A percentile compares a stretch with the other conserved stretches of the same genome.
phyloP scores from a whole-genome alignment of 2,888 invertebrate species.

The Cerastoderma edule region DNA sequence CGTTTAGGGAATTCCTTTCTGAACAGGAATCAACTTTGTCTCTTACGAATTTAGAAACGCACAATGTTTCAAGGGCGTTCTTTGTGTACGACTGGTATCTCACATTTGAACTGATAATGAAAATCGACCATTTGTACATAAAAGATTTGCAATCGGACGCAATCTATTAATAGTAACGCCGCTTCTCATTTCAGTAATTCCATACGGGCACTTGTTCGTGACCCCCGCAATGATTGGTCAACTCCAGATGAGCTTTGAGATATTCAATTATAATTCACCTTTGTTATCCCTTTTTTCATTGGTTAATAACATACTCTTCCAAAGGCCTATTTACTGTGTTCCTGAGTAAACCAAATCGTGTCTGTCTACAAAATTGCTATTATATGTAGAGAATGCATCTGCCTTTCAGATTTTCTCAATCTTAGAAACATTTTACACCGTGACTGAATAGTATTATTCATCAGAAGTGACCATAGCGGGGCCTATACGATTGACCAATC shows the following conservation, averaged over 20 bases:
- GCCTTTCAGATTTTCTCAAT: too few species aligned
- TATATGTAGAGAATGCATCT: too few species aligned
- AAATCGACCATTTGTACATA: slow-evolving; percentile 21
- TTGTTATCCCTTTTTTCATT: slow-evolving; percentile 50
- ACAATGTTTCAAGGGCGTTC: neutral
- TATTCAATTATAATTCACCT: slow-evolving; percentile 49
- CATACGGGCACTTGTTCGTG: slow-evolving; percentile 64
- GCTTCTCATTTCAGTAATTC: slow-evolving; percentile 53
- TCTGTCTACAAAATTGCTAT: too few species aligned
- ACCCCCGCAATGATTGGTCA: slow-evolving; percentile 59
- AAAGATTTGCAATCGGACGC: slow-evolving; percentile 5
- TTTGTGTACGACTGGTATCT: neutral
- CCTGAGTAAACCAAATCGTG: too few species aligned
- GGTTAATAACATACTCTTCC: slow-evolving; percentile 8
- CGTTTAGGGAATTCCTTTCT: neutral
- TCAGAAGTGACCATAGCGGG: slow-evolving; percentile 1
- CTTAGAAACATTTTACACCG: neutral
- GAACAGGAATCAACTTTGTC: neutral
- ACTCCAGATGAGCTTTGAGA: slow-evolving; percentile 52
- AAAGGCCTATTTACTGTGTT: neutral
- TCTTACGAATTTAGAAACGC: neutral
- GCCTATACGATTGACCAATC: slow-evolving; percentile 17
- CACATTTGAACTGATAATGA: slow-evolving; percentile 14
- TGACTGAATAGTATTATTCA: too few species aligned
- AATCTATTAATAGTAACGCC: slow-evolving; percentile 15